Evolutionary conservation across 2,113 vertebrate genomes (phyloP).

Genomic region (Hypocryptadius cinnamomeus): DNA sequence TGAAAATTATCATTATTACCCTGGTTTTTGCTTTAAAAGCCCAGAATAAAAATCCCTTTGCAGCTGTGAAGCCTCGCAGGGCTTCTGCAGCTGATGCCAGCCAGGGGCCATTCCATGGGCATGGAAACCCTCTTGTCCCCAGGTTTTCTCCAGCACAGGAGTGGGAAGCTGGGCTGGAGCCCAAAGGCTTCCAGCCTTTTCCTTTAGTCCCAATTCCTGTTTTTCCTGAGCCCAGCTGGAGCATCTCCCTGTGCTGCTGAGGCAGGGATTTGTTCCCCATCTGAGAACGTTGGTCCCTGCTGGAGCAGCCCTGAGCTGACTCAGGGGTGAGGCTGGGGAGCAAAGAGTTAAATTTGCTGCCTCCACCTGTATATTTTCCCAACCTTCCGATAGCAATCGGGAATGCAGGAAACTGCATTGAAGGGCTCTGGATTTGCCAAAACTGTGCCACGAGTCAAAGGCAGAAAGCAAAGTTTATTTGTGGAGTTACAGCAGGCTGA

Average conservation of each 20-base stretch:
- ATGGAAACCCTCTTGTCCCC: background rate
- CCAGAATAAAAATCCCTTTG: background rate
- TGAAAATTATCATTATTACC: background rate
- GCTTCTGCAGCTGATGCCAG: background rate
- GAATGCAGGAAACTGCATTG: slow-evolving; percentile 7
- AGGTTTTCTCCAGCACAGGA: background rate
- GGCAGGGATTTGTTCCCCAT: background rate
- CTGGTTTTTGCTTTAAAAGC: background rate
- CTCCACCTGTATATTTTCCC: slow-evolving; percentile 44
- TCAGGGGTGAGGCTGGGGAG: fast-evolving
- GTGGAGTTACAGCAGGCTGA: background rate
- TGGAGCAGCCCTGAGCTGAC: background rate
- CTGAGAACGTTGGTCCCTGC: fast-evolving
- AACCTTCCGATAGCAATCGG: background rate
- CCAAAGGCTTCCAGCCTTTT: background rate
- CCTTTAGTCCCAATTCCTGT: fast-evolving
- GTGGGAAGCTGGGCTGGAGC: background rate
- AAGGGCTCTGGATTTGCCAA: slow-evolving; percentile 7
- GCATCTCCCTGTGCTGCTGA: background rate
- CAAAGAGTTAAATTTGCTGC: background rate
- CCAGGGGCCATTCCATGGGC: background rate
- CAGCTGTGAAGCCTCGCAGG: background rate
- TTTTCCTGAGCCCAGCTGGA: background rate
- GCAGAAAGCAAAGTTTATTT: slow-evolving; percentile 36
- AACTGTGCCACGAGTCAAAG: background rate